Evolutionary conservation across 2,888 invertebrate species (phyloP).

Genomic region (Melinaea menophilus): DNA sequence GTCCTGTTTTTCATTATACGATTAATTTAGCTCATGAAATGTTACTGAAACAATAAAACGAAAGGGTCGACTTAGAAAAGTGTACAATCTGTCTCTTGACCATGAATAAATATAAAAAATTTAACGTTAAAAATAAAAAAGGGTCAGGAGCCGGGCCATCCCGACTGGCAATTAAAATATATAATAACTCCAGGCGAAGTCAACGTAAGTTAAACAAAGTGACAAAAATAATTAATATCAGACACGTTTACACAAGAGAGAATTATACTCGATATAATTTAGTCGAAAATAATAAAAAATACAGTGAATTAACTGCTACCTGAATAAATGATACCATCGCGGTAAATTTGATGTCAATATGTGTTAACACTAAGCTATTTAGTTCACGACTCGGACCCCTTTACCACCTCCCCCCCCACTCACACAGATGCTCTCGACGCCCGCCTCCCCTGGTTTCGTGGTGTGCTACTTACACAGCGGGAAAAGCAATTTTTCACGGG

Average conservation of each 20-base stretch:
- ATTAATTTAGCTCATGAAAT: no score
- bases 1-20: no score
- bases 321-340: constrained; percentile 77
- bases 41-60: background rate
- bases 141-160: constrained; percentile 44
- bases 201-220: constrained; percentile 68
- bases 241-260: constrained; percentile 46
- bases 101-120: constrained; percentile 24
- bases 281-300: constrained; percentile 54
- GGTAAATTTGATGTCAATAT: constrained; percentile 79
- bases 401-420: constrained; percentile 48
- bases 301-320: constrained; percentile 70
- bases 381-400: constrained; percentile 74
- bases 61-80: constrained; percentile 8
- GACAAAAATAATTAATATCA: constrained; percentile 64
- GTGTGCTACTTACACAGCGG: constrained; percentile 52
- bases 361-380: constrained; percentile 79
- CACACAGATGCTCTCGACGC: constrained; percentile 49
- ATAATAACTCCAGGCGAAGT: constrained; percentile 66
- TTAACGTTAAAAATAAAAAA: constrained; percentile 39
- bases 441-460: constrained; percentile 37
- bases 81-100: constrained; percentile 17
- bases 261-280: background rate
- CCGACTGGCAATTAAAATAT: constrained; percentile 65
- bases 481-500: constrained; percentile 73